A percentile compares a stretch with the other conserved stretches of the same genome.
Evolutionary conservation across 1,140 invertebrate genomes (phyloP).

Genomic region (Drosophila setifemur): DNA sequence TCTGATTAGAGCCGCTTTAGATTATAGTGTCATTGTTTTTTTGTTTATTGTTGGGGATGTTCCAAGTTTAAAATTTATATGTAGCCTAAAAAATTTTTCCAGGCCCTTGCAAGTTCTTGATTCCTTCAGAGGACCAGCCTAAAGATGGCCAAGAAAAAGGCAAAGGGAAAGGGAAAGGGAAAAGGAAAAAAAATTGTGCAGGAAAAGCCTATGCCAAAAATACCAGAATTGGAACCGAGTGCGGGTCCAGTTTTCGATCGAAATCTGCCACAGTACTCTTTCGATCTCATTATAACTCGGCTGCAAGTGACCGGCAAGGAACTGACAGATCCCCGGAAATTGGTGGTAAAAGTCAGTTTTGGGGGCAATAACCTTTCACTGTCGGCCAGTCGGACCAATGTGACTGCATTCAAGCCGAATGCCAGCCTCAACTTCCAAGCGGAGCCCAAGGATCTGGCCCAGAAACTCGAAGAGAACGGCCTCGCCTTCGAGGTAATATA

Average conservation of each 20-base stretch:
- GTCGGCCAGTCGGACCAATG: background rate
- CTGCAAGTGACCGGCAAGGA: background rate
- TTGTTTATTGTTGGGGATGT: background rate
- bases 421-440: constrained; percentile 6
- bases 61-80: background rate
- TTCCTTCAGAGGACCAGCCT: background rate
- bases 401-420: constrained; percentile 9
- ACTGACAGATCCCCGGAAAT: constrained; percentile 6
- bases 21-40: background rate
- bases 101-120: no score
- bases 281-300: constrained; percentile 15
- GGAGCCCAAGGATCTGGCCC: background rate
- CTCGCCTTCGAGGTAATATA: constrained; percentile 12
- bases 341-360: constrained; percentile 2
- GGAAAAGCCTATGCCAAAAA: background rate
- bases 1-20: background rate
- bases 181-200: background rate
- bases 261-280: constrained; percentile 5
- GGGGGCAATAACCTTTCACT: background rate
- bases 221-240: no score
- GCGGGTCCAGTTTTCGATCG: background rate
- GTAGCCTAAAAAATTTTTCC: constrained; percentile 2
- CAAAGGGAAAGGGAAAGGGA: background rate
- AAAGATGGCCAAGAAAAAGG: constrained; percentile 15
- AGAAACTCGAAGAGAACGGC: background rate